Evolutionary conservation across 1,140 invertebrate species (phyloP).

Genomic region (Megalopta genalis): DNA sequence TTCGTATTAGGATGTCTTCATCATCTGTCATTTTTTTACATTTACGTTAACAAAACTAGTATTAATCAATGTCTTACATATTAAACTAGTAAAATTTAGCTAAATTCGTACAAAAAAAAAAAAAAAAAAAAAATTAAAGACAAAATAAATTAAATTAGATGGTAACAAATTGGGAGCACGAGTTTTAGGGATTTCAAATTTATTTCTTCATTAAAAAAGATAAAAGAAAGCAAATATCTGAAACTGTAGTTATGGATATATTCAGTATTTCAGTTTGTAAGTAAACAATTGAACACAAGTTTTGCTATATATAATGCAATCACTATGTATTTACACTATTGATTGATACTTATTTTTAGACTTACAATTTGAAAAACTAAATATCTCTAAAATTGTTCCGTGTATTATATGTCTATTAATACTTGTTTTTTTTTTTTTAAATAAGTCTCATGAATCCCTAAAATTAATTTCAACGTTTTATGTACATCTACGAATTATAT

Average conservation of each 20-base stretch:
- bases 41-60: neutral
- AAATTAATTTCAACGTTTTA: neutral
- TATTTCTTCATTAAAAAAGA: neutral
- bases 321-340: neutral
- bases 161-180: neutral
- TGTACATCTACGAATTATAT: neutral
- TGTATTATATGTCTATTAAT: neutral
- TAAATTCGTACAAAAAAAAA: neutral
- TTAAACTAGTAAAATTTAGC: neutral
- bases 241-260: neutral
- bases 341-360: neutral
- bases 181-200: neutral
- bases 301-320: neutral
- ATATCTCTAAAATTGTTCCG: neutral
- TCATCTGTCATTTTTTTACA: neutral
- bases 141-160: neutral
- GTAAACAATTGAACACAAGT: neutral
- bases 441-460: neutral
- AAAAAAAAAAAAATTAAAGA: too few species aligned
- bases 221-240: neutral
- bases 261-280: neutral
- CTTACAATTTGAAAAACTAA: neutral
- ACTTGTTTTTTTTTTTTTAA: neutral
- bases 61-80: neutral
- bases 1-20: too few species aligned